Evolutionary conservation across 2,797 vertebrate species (phyloP).

Genomic region (Argentina silus): DNA sequence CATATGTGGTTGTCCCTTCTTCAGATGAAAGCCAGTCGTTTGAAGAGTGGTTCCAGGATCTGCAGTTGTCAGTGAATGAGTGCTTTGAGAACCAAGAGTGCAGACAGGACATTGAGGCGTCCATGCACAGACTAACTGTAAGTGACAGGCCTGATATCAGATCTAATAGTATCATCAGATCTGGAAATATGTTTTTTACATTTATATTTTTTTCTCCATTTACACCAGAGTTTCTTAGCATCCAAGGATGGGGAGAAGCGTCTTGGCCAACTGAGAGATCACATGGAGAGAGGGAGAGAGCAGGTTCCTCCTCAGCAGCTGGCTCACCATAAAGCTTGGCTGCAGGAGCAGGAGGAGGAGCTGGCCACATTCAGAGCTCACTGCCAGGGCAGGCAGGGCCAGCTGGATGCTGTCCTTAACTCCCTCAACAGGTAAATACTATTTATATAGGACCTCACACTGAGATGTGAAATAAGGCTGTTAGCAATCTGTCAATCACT

Average conservation of each 20-base stretch:
- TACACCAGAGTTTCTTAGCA: slow-evolving; percentile 80
- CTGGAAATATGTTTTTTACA: not conserved
- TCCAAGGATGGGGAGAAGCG: slow-evolving; percentile 80
- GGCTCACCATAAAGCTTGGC: slow-evolving; percentile 77
- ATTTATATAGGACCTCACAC: not conserved
- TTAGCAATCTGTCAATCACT: not conserved
- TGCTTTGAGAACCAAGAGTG: slow-evolving; percentile 90
- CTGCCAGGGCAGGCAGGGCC: slow-evolving; percentile 77
- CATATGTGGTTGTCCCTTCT: not conserved
- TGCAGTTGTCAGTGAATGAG: slow-evolving; percentile 85
- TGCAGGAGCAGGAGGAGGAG: slow-evolving; percentile 84
- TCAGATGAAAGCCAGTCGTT: slow-evolving; percentile 87
- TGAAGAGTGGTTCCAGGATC: slow-evolving; percentile 86
- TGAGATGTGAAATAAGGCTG: not conserved
- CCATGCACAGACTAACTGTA: slow-evolving; percentile 83
- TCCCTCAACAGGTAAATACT: slow-evolving; percentile 80
- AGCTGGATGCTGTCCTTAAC: slow-evolving; percentile 74
- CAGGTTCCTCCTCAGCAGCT: slow-evolving; percentile 78
- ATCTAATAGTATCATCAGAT: not conserved
- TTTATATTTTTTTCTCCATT: too few relatives aligned
- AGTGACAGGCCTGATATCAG: slow-evolving; percentile 26
- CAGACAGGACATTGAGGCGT: slow-evolving; percentile 77
- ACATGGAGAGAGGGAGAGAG: slow-evolving; percentile 72
- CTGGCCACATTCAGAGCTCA: slow-evolving; percentile 78
- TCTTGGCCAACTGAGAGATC: slow-evolving; percentile 79